These are phyloP conservation scores for Spialia ferax DNA, from an alignment of 2,888 invertebrate genomes.

Conservation along the genomic window DNA sequence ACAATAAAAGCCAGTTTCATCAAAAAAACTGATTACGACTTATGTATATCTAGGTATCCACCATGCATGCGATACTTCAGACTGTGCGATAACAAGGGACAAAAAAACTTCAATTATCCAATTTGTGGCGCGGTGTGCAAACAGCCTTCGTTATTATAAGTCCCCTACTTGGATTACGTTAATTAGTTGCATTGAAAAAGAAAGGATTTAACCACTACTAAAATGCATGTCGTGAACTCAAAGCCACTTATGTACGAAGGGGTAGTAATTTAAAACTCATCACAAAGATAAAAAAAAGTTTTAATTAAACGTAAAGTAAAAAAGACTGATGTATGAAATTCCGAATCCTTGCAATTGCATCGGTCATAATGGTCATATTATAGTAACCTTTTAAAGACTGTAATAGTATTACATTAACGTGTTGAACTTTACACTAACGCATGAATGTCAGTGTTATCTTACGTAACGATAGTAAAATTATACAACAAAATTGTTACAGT, in stretches of 20 bases:
- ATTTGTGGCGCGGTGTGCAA: conserved; percentile 49
- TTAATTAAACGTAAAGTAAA: too few relatives aligned
- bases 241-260: neutral
- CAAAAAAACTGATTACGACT: conserved; percentile 28
- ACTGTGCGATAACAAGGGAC: conserved; percentile 50
- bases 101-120: conserved; percentile 64
- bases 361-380: too few relatives aligned
- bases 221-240: conserved; percentile 20
- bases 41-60: too few relatives aligned
- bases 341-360: too few relatives aligned
- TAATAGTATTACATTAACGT: too few relatives aligned
- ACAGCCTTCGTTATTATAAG: conserved; percentile 48
- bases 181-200: conserved; percentile 49
- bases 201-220: conserved; percentile 39
- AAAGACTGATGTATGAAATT: too few relatives aligned
- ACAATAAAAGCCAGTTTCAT: conserved; percentile 32
- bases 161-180: conserved; percentile 51
- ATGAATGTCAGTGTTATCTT: conserved; percentile 5
- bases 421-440: neutral
- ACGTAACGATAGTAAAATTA: neutral
- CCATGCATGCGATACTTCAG: conserved; percentile 52
- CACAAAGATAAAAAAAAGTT: too few relatives aligned
- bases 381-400: too few relatives aligned
- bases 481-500: neutral
- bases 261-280: neutral